Evolutionary conservation across 2,113 vertebrate species (phyloP), one percentile per base, ranked within the genome.

Genomic region (Synchiropus splendidus): DNA sequence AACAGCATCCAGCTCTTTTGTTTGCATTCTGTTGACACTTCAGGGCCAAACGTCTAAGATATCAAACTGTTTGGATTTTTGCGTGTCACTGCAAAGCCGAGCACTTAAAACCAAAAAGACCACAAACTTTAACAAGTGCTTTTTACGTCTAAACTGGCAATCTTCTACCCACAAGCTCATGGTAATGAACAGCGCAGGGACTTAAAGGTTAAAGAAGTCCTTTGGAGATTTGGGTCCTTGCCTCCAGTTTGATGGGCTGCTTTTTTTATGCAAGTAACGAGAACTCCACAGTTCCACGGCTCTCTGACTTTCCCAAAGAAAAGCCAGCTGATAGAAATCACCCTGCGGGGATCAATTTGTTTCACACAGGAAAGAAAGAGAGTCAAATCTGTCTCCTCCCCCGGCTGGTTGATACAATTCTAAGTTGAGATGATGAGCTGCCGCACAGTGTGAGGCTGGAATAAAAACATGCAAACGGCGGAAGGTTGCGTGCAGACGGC

Each of bases 381-480:
- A 27, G 4, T 27, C 21, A 27, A 27, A 27, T 5, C 21, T 27
- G 21, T 33, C 30, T 47, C 30, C 36, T 35, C 3, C 15, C 10
- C 36, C 36, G 12, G 37, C 31, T 32, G 2, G 10, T 54, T 5
- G 1, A 21, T 42, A 43, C 12, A 32, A 39, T 39, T 54, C 35
- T n/a, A 16, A 54, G 10, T 39, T 54, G 58, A 60, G 36, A 44
- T 52, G 45, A 53, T 63, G 40, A 9, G 54, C 46, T 32, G 2
- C 17, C 14, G 17, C 42, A 3, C 45, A 47, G 58, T 31, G 16
- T 17, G 49, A 14, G 14, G 16, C 39, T 12, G 15, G 36, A 36
- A 16, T 64, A 5, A 31, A 36, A 42, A 31, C 15, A 17, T 45
- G 41, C 36, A 35, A 13, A 12, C 12, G 33, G 2, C 8, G 21